Base-by-base conservation (phyloP, 2,888 invertebrate genomes). In the Mylabris sibirica region DNA sequence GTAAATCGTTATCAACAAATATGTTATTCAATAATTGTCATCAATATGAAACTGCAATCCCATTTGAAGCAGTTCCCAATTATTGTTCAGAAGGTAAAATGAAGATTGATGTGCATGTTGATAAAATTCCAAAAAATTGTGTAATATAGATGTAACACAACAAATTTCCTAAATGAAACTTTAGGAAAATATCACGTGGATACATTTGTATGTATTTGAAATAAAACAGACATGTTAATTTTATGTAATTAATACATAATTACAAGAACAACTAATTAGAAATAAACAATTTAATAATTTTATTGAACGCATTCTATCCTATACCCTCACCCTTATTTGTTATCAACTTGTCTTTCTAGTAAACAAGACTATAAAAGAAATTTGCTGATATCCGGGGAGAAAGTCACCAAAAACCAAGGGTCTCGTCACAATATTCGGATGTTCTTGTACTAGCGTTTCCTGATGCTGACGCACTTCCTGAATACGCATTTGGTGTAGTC, bases 291-390 rank as follows among this genome's bases (percentile, higher is more conserved):
- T 30, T 30, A 30, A 30, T 30, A 30, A 30, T 30, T 30, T 30
- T 30, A 30, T n/a, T n/a, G n/a, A n/a, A n/a, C 30, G 30, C 4
- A n/a, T 17, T 20, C 11, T 3, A 49, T 11, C 49, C 0, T n/a
- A n/a, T n/a, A 4, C 17, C 41, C 11, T 1, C 1, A 38, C 17
- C 44, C n/a, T 17, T 2, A 17, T 17, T 44, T 44, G n/a, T 44
- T n/a, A n/a, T 5, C 44, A 17, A 5, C n/a, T 17, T 44, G 17
- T 44, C 44, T 44, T 44, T 44, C 59, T 75, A 71, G 77, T 78
- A 77, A 77, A 78, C 77, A 77, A 77, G 74, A 71, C 75, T 74
- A 78, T 78, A 78, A 77, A 78, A 76, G 77, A 77, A 74, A 75
- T 75, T 49, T 71, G 73, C 73, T 74, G 74, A 75, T 75, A 60